Base-by-base conservation (phyloP, 2,888 invertebrate genomes). In the Pachliopta kotzebuea region DNA sequence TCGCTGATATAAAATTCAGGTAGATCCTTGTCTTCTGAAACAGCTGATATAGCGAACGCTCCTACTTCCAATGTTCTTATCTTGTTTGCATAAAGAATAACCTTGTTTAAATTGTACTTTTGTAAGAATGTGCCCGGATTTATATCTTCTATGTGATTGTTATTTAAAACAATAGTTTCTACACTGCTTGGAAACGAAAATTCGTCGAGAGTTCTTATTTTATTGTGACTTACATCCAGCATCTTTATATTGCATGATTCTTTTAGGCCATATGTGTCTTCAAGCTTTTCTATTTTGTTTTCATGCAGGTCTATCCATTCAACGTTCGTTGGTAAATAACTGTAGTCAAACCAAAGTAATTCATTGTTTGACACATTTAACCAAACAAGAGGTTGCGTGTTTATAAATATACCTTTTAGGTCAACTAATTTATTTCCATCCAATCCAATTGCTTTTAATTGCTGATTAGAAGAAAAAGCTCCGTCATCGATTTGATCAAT, bases 221-320 rank as follows among this genome's bases (percentile, higher is more conserved):
- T 93, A 83, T 96, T 96, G 80, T 93, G 93, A 77, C 96, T 96
- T 2, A 94, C 95, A 79, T 96, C 96, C 49, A 96, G 90, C 94
- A 95, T 95, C 90, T 95, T 95, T 68, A 96, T 93, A 75, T 93
- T 94, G 67, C 94, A 86, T 67, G 93, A 93, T 75, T 93, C 93
- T 72, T 93, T 93, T 63, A 95, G 92, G 66, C 94, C 94, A 77
- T 94, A 95, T 70, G 94, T 95, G 83, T 96, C 96, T 71, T 95
- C 95, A 54, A 96, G 89, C 75, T 95, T 94, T 72, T 94, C 93
- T 76, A 96, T 94, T 88, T 94, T 93, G 84, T 96, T 96, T 78
- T 95, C 94, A 80, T 96, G 96, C 92, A 96, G 94, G 83, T 96
- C 96, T 64, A 97, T 88, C 95, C 95, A 96, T 80, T 95, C 95